A percentile compares a stretch with the other conserved stretches of the same genome.
Conservation (phyloP, 2,113 vertebrate genomes). For the Canis aureus region DNA sequence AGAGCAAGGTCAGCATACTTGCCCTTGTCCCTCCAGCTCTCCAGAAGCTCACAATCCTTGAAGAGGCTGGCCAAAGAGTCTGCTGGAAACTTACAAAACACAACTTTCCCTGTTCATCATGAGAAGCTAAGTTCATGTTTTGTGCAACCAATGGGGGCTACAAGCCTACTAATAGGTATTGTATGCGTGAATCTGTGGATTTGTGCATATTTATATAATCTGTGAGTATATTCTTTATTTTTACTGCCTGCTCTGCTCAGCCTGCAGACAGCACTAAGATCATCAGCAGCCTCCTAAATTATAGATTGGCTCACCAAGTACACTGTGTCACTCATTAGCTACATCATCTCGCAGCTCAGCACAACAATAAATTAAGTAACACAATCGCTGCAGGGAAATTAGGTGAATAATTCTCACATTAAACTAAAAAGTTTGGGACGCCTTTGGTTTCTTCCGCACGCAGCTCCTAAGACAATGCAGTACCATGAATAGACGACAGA, state of each 20-base stretch:
- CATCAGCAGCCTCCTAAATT: constrained; percentile 12
- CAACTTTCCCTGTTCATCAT: rapidly evolving
- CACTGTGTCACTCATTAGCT: background rate
- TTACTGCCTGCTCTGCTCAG: constrained; percentile 31
- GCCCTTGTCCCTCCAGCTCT: background rate
- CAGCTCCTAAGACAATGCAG: constrained; percentile 48
- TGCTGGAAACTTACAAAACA: rapidly evolving
- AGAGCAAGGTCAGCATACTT: background rate
- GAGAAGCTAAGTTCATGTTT: background rate
- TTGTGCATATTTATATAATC: background rate
- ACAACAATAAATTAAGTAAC: constrained; percentile 55
- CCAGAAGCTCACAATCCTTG: background rate
- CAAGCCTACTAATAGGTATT: rapidly evolving
- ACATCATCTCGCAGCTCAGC: background rate
- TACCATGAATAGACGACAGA: background rate
- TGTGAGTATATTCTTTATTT: constrained; percentile 57
- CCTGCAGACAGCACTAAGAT: background rate
- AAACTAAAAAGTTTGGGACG: constrained; percentile 59
- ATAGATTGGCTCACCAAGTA: background rate
- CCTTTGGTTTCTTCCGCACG: background rate
- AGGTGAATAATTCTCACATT: constrained; percentile 73
- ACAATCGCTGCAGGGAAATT: constrained; percentile 58
- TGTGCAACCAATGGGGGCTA: rapidly evolving
- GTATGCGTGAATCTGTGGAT: background rate
- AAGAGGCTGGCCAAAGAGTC: background rate